Percentiles rank a stretch among this genome's conserved stretches.
These are phyloP conservation scores for Phragmatobia fuliginosa DNA, from an alignment of 2,888 invertebrate species.

Conservation along the genomic window DNA sequence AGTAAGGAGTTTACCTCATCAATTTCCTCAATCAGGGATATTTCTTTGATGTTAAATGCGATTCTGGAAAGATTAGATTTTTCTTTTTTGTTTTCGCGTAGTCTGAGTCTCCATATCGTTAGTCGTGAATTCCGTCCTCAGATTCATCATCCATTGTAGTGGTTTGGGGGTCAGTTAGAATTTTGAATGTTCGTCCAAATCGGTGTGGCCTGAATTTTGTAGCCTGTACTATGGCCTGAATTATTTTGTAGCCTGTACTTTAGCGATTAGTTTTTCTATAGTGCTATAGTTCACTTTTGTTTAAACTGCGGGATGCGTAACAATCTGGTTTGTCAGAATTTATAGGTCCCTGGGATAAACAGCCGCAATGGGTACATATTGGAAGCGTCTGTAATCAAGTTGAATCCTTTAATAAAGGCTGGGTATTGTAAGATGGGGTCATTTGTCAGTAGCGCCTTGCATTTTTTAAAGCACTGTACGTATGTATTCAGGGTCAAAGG, in stretches of 20 bases:
- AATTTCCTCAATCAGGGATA: too few relatives aligned
- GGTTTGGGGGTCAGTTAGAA: conserved; percentile 1
- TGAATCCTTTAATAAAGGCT: conserved; percentile 20
- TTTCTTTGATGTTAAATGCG: too few relatives aligned
- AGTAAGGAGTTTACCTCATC: too few relatives aligned
- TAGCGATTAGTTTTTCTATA: conserved; percentile 25
- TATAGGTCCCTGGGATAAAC: conserved; percentile 28
- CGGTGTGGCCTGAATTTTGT: conserved; percentile 27
- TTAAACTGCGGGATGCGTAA: conserved; percentile 30
- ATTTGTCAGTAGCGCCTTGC: conserved; percentile 13
- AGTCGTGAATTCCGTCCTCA: too few relatives aligned
- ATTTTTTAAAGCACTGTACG: conserved; percentile 21
- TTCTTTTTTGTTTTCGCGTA: too few relatives aligned
- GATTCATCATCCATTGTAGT: not conserved
- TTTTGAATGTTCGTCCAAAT: conserved; percentile 25
- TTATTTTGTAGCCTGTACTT: not conserved
- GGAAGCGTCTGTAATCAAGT: conserved; percentile 28
- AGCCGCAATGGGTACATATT: conserved; percentile 27
- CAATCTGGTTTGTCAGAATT: conserved; percentile 29
- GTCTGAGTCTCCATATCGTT: too few relatives aligned
- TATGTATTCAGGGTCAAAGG: too few relatives aligned
- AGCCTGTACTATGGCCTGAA: conserved; percentile 1
- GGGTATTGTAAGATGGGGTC: conserved; percentile 21
- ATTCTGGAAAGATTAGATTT: too few relatives aligned
- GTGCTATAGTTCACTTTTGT: conserved; percentile 30